Conservation (phyloP, 2,113 vertebrate species). For the Aldabrachelys gigantea region DNA sequence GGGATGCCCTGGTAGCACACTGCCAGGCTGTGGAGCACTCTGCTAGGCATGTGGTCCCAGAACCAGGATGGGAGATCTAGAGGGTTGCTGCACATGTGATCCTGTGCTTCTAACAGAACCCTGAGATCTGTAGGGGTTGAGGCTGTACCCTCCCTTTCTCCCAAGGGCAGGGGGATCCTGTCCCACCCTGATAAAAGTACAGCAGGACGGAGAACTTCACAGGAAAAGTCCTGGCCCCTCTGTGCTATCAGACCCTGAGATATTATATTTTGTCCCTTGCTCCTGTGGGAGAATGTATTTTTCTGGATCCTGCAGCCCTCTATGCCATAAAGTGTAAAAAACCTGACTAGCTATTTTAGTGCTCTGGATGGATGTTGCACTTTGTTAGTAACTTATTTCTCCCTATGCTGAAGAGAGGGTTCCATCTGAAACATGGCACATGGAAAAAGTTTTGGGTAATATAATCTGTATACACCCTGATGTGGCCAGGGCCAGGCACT, state of each 20-base stretch:
- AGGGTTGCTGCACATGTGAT: not conserved
- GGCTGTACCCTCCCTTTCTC: not conserved
- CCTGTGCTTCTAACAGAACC: not conserved
- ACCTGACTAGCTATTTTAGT: not conserved
- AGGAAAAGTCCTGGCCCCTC: not conserved
- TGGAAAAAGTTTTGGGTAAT: not conserved
- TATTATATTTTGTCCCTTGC: not conserved
- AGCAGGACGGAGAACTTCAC: not conserved
- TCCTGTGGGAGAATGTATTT: not conserved
- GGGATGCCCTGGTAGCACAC: not conserved
- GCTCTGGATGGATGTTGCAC: not conserved
- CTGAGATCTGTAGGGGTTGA: not conserved
- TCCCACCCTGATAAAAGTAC: not conserved
- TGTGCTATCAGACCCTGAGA: not conserved
- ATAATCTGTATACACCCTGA: rapidly evolving
- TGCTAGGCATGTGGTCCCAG: not conserved
- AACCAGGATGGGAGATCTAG: not conserved
- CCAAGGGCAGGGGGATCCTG: not conserved
- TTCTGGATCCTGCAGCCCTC: not conserved
- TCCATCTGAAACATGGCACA: not conserved
- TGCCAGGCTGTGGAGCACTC: not conserved
- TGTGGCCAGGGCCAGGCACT: not conserved
- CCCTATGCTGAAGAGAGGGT: not conserved
- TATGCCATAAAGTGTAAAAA: not conserved
- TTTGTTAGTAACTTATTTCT: not conserved